phyloP scores from a whole-genome alignment of 2,888 invertebrate genomes.

The Eulithis testata region DNA sequence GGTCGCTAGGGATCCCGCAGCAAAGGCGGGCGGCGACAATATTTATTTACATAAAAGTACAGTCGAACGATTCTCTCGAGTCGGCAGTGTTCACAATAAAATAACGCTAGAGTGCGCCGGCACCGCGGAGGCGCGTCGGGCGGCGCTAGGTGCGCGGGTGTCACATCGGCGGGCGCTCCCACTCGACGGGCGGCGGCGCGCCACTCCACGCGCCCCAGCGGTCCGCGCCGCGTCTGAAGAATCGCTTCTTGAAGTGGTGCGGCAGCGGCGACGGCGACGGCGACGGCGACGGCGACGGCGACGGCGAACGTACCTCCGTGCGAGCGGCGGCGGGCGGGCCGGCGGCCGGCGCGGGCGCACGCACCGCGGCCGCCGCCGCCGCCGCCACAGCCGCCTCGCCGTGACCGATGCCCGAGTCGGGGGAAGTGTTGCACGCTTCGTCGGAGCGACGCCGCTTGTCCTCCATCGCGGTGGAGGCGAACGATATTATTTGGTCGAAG shows the following conservation, averaged over 20 bases:
- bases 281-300: slow-evolving; percentile 61
- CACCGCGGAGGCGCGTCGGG: slow-evolving; percentile 39
- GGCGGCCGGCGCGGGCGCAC: slow-evolving; percentile 63
- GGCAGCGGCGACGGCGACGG: slow-evolving; percentile 61
- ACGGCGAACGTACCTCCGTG: slow-evolving; percentile 64
- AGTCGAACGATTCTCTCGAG: slow-evolving; percentile 29
- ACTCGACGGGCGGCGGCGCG: slow-evolving; percentile 76
- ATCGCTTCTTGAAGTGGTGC: slow-evolving; percentile 93
- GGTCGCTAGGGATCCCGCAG: slow-evolving; percentile 29
- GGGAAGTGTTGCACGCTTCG: slow-evolving; percentile 93
- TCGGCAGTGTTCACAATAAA: slow-evolving; percentile 37
- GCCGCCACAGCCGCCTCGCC: slow-evolving; percentile 81
- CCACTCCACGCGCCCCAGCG: slow-evolving; percentile 85
- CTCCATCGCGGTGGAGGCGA: slow-evolving; percentile 96
- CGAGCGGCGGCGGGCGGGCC: slow-evolving; percentile 54
- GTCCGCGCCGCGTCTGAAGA: slow-evolving; percentile 87
- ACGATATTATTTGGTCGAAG: slow-evolving; percentile 96
- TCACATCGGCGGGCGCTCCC: slow-evolving; percentile 82
- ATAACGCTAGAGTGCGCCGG: slow-evolving; percentile 49
- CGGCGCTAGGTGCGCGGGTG: slow-evolving; percentile 61
- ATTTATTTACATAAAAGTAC: slow-evolving; percentile 50
- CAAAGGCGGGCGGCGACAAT: slow-evolving; percentile 45
- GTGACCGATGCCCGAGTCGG: slow-evolving; percentile 92
- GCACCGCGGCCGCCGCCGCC: slow-evolving; percentile 52
- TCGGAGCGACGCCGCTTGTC: slow-evolving; percentile 93